These are phyloP conservation scores for Erannis defoliaria DNA, from an alignment of 2,888 invertebrate species.

Conservation along the genomic window DNA sequence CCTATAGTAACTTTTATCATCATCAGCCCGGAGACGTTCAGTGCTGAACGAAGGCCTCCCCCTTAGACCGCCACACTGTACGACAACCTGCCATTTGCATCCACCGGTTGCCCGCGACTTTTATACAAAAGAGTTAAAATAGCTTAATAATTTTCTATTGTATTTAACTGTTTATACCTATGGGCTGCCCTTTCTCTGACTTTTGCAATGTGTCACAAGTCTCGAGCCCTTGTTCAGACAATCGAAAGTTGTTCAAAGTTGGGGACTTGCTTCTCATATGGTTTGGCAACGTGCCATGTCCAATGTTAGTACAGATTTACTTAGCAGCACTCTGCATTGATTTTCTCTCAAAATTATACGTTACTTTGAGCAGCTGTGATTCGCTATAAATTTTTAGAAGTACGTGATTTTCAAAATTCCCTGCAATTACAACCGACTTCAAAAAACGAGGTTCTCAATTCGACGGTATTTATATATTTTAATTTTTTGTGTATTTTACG, in stretches of 20 bases:
- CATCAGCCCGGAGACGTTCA: too few relatives aligned
- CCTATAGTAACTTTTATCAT: too few relatives aligned
- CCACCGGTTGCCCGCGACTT: too few relatives aligned
- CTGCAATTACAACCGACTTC: too few relatives aligned
- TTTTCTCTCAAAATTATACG: not conserved
- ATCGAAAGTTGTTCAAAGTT: constrained; percentile 18
- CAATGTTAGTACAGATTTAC: not conserved
- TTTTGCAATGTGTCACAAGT: constrained; percentile 13
- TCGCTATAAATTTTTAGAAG: not conserved
- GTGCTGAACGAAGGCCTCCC: too few relatives aligned
- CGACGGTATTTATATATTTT: too few relatives aligned
- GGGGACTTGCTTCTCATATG: not conserved
- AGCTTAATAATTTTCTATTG: not conserved
- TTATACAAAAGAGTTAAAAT: too few relatives aligned
- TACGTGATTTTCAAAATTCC: not conserved
- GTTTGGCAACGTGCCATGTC: constrained; percentile 13
- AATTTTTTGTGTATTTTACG: too few relatives aligned
- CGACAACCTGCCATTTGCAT: too few relatives aligned
- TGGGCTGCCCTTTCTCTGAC: not conserved
- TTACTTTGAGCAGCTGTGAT: not conserved
- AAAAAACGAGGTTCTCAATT: too few relatives aligned
- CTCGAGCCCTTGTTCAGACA: constrained; percentile 1
- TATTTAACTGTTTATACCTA: not conserved
- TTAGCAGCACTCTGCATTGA: not conserved
- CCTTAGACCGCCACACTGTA: too few relatives aligned